Evolutionary conservation across 2,888 invertebrate genomes (phyloP), one percentile per base, ranked within the genome.

Genomic region (Scaptomyza parva): DNA sequence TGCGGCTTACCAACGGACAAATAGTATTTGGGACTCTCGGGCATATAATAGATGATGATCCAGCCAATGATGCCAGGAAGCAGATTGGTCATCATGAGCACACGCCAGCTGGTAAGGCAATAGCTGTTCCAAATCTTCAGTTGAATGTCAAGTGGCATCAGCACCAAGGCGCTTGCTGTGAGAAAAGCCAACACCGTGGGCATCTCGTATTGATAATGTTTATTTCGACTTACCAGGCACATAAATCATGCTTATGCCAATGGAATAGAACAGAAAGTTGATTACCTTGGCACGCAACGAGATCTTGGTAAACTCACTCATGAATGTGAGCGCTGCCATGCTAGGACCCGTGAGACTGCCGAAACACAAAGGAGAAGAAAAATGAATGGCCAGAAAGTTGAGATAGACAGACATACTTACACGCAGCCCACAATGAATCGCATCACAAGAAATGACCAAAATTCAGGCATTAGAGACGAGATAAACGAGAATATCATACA

Each of bases 11-110:
- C 26, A 12, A 63, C 26, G 0, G 74, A 70, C 4, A 68, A 12
- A 7, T 61, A 62, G 30, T 28, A 77, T 50, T 74, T 76, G 41
- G 76, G 58, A 47, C 77, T 70, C 52, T 77, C 77, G 2, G 77
- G 77, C 55, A 70, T 22, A 3, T 0, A 18, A 0, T 9, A 47
- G 2, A 74, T 1, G 0, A 63, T 20, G 7, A 58, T 3, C 11
- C 37, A 37, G 0, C 65, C 30, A 1, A 74, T 9, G 0, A 77
- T 3, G 8, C 77, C 76, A 6, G 76, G 70, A 28, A 70, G 6
- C 26, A 65, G 7, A 39, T 61, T 53, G 5, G 33, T 4, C 11
- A 62, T 18, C 22, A 74, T 41, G 0, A 63, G 51, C 0, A 65
- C 5, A 2, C 77, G 70, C 77, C 77, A 77, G 9, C 54, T 33